These are phyloP conservation scores for Alethe castanea DNA, from an alignment of 2,113 vertebrate species.

Conservation along the genomic window DNA sequence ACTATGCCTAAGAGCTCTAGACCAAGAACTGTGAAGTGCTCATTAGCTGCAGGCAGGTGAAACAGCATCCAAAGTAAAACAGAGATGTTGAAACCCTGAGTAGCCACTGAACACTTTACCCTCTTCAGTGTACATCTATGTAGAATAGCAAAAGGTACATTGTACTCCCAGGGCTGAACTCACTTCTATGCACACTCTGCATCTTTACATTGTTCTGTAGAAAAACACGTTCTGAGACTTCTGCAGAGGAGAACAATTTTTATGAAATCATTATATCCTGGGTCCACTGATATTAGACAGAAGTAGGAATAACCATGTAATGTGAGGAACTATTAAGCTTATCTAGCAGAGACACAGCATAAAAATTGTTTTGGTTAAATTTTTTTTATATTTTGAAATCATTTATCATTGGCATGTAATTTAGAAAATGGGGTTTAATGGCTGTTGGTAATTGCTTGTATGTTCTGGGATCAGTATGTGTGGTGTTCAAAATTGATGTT, in stretches of 20 bases:
- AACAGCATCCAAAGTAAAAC: not conserved
- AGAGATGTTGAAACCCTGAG: not conserved
- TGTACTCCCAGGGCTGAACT: not conserved
- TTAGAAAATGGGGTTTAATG: conserved; percentile 17
- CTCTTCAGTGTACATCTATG: rapidly evolving
- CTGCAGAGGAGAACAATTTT: not conserved
- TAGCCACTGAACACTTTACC: not conserved
- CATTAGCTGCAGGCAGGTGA: not conserved
- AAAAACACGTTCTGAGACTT: not conserved
- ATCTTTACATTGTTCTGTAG: not conserved
- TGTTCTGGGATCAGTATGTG: conserved; percentile 2
- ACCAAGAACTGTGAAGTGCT: not conserved
- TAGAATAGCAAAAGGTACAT: not conserved
- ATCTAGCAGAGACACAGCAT: not conserved
- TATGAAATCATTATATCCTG: not conserved
- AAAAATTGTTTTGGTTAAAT: not conserved
- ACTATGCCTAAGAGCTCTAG: not conserved
- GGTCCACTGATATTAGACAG: not conserved
- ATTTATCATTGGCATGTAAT: not conserved
- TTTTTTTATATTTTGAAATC: not conserved
- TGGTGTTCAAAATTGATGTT: conserved; percentile 20
- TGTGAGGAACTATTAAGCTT: not conserved
- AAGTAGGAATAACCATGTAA: not conserved
- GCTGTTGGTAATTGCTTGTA: conserved; percentile 13
- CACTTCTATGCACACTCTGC: not conserved